Conservation (phyloP, 2,888 invertebrate genomes). For the Tinea trinotella region DNA sequence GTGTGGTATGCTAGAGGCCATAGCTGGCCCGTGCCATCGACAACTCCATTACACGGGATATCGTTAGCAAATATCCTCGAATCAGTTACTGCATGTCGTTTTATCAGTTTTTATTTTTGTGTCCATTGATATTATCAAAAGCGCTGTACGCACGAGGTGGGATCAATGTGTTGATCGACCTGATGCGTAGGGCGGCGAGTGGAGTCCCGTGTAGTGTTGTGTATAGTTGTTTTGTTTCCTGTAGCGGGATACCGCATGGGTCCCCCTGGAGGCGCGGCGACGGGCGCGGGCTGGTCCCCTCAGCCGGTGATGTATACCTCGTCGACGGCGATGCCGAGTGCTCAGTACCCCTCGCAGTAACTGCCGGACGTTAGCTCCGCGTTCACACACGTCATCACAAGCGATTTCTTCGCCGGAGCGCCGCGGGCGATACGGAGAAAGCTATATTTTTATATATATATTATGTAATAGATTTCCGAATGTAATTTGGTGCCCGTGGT, state of each 20-base stretch:
- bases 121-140: background rate
- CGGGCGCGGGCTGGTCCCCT: slow-evolving; percentile 69
- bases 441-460: background rate
- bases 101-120: background rate
- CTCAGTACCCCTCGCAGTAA: slow-evolving; percentile 91
- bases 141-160: background rate
- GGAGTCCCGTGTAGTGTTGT: background rate
- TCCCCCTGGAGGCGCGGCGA: slow-evolving; percentile 66
- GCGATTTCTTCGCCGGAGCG: background rate
- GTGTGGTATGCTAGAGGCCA: background rate
- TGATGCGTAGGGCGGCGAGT: background rate
- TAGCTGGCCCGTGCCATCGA: background rate
- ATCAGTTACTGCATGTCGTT: background rate
- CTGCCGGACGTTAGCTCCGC: background rate
- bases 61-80: background rate
- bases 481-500: background rate
- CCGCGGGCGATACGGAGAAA: background rate
- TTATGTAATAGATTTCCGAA: background rate
- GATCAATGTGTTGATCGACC: background rate
- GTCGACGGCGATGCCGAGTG: slow-evolving; percentile 86
- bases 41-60: background rate
- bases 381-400: slow-evolving; percentile 9
- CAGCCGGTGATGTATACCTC: slow-evolving; percentile 79
- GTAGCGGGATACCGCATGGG: slow-evolving; percentile 76
- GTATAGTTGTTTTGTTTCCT: slow-evolving; percentile 25